Evolutionary conservation across 2,888 invertebrate species (phyloP), one percentile per base, ranked within the genome.

Genomic region (Drosophila testacea): DNA sequence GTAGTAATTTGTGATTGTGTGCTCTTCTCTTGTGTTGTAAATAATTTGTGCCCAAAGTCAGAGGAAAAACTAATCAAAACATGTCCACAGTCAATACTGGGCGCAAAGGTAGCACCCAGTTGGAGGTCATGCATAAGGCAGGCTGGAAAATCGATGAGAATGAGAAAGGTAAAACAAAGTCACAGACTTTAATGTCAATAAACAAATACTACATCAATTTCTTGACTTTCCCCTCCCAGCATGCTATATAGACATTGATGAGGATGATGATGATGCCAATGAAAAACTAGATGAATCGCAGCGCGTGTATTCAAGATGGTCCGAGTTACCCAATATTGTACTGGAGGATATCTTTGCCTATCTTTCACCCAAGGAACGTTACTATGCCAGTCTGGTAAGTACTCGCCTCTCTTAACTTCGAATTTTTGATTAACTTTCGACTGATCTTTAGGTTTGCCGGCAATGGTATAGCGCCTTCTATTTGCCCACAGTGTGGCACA

Each of bases 401-500:
- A 4, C 28, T 34, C 0, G 4, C 16, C 4, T 0, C 22, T 42
- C 36, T 11, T 28, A 2, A 10, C 4, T 9, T 9, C 2, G 6
- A n/a, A 5, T 6, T 30, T 4, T 1, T 2, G 0, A 9, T 13
- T 22, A 0, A 32, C 5, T 32, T 5, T 13, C 6, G 13, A n/a
- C 11, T n/a, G 10, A 28, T 9, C 4, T 47, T 0, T 13, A 93
- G 92, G 92, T 92, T 1, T 93, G 93, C 62, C 87, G 89, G 3
- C 91, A 92, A 46, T 96, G 96, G 96, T 93, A 95, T 80, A 91
- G 94, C 48, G 95, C 95, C 4, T 96, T 97, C 90, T 94, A 96
- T 86, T 93, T 96, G 30, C 95, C 95, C 13, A 94, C 94, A 38
- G 95, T 96, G n/a, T 97, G 97, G 97, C 93, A 94, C 6, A 94